phyloP scores from a whole-genome alignment of 2,113 vertebrate genomes.

The Saguinus imperator region DNA sequence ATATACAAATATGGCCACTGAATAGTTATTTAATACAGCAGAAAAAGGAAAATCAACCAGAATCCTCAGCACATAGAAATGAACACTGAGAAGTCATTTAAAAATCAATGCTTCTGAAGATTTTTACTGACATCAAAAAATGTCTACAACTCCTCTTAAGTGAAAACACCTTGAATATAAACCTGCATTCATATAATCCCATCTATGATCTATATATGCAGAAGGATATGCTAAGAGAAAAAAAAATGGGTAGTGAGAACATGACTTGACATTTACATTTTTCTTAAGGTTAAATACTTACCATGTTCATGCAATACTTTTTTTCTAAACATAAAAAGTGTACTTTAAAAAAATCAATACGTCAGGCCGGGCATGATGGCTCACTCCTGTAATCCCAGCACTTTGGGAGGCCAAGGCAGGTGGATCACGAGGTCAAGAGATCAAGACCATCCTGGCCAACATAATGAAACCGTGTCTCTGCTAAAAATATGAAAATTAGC shows the following conservation, averaged over 20 bases:
- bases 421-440: no score
- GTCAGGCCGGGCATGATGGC: not conserved
- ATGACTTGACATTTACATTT: not conserved
- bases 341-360: not conserved
- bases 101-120: slow-evolving; percentile 3
- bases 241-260: slow-evolving; percentile 14
- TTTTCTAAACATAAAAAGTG: not conserved
- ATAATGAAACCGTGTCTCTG: no score
- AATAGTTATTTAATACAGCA: not conserved
- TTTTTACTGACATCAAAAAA: not conserved
- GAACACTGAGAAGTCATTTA: not conserved
- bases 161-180: not conserved
- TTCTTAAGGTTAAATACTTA: slow-evolving; percentile 1
- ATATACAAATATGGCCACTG: not conserved
- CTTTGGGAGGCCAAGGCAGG: no score
- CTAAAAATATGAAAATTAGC: no score
- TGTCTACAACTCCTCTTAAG: not conserved
- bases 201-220: not conserved
- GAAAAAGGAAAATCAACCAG: not conserved
- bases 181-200: not conserved
- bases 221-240: not conserved
- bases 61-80: not conserved
- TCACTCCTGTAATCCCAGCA: no score
- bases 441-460: no score
- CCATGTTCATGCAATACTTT: not conserved